Evolutionary conservation across 2,888 invertebrate species (phyloP).

Genomic region (Odiellus spinosus): DNA sequence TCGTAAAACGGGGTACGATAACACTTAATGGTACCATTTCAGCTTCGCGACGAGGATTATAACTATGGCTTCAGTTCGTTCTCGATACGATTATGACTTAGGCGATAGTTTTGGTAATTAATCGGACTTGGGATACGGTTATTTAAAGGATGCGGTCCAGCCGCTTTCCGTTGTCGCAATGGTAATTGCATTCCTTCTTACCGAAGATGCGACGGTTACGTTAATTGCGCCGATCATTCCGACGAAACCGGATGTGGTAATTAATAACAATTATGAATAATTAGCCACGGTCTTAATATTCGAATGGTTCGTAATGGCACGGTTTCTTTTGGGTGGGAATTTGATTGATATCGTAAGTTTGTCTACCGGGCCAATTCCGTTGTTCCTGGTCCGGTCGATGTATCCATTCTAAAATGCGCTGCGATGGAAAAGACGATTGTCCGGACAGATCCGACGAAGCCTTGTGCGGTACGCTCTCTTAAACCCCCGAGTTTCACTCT

Average conservation of each 20-base stretch:
- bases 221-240: slow-evolving; percentile 77
- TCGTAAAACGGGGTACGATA: too few relatives aligned
- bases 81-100: not conserved
- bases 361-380: slow-evolving; percentile 24
- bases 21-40: too few relatives aligned
- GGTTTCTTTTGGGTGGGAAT: too few relatives aligned
- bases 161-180: slow-evolving; percentile 45
- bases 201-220: slow-evolving; percentile 71
- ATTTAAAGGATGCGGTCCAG: slow-evolving; percentile 26
- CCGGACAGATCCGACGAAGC: slow-evolving; percentile 55
- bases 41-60: too few relatives aligned
- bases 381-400: slow-evolving; percentile 25
- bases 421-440: slow-evolving; percentile 41
- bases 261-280: too few relatives aligned
- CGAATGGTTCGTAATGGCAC: too few relatives aligned
- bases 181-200: slow-evolving; percentile 54
- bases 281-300: too few relatives aligned
- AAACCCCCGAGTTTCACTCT: too few relatives aligned
- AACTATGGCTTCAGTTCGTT: too few relatives aligned
- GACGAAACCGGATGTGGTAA: slow-evolving; percentile 65
- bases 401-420: slow-evolving; percentile 25
- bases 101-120: not conserved
- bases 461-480: slow-evolving; percentile 39
- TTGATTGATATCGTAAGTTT: too few relatives aligned
- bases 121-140: not conserved